Conservation (phyloP, 2,888 invertebrate genomes). For the Hecatera dysodea region DNA sequence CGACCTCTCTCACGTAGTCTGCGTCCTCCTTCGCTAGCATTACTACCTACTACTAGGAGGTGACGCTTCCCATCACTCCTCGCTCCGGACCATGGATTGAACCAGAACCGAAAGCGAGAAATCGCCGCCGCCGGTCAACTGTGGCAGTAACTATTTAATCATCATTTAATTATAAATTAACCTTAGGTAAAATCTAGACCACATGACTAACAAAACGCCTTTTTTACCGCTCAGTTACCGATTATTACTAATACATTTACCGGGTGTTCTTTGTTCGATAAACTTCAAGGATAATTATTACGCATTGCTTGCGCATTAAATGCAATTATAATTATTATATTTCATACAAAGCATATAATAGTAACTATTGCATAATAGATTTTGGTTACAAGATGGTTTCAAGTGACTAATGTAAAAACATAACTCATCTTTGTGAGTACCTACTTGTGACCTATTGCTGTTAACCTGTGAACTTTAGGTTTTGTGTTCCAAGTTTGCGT, state of each 20-base stretch:
- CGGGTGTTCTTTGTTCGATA: slow-evolving; percentile 18
- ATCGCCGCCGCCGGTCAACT: too few species aligned
- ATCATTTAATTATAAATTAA: neutral
- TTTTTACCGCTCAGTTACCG: slow-evolving; percentile 25
- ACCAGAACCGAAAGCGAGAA: too few species aligned
- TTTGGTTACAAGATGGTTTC: neutral
- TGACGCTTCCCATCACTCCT: too few species aligned
- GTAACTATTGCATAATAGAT: slow-evolving; percentile 25
- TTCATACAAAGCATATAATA: neutral
- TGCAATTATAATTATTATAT: slow-evolving; percentile 12
- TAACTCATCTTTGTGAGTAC: slow-evolving; percentile 11
- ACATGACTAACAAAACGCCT: neutral
- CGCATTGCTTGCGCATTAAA: slow-evolving; percentile 24
- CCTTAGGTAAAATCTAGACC: neutral
- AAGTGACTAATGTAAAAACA: slow-evolving; percentile 38
- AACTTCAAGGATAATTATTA: slow-evolving; percentile 33
- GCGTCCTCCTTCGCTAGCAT: too few species aligned
- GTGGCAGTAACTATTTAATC: too few species aligned
- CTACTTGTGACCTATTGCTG: neutral
- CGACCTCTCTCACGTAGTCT: too few species aligned
- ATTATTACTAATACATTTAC: neutral
- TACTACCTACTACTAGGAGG: too few species aligned
- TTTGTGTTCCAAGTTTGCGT: slow-evolving; percentile 40
- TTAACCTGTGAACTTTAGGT: slow-evolving; percentile 16
- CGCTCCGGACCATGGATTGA: too few species aligned